These are phyloP conservation scores for Zygogramma bicolorata DNA, from an alignment of 2,888 invertebrate genomes.

Conservation along the genomic window DNA sequence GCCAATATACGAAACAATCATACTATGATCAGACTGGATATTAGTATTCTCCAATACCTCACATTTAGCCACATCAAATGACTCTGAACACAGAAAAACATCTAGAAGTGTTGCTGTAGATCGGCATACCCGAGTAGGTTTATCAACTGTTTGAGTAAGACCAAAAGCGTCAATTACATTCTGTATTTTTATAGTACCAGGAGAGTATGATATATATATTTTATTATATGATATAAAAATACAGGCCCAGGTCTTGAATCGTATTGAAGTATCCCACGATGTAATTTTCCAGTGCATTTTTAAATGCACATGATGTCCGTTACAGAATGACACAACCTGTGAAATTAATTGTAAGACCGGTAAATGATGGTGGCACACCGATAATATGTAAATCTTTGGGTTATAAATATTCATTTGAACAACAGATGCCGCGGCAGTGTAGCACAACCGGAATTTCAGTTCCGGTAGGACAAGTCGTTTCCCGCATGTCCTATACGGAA, in stretches of 20 bases:
- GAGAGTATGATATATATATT: background rate
- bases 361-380: slow-evolving; percentile 56
- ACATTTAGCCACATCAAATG: too few species aligned
- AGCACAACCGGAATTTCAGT: slow-evolving; percentile 65
- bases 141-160: too few species aligned
- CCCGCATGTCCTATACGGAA: slow-evolving; percentile 47
- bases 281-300: background rate
- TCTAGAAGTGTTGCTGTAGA: too few species aligned
- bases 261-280: background rate
- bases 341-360: slow-evolving; percentile 53
- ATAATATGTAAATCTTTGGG: slow-evolving; percentile 62
- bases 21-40: too few species aligned
- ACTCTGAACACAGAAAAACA: too few species aligned
- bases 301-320: slow-evolving; percentile 45
- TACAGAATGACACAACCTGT: slow-evolving; percentile 55
- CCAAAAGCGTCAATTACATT: too few species aligned
- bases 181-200: too few species aligned
- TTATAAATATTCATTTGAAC: slow-evolving; percentile 63
- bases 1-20: too few species aligned
- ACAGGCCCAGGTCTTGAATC: background rate
- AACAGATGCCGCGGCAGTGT: slow-evolving; percentile 61
- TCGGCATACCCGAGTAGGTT: too few species aligned
- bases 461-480: slow-evolving; percentile 65
- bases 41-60: too few species aligned
- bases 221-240: background rate